Evolutionary conservation across 2,797 vertebrate species (phyloP), one percentile per base, ranked within the genome.

Genomic region (Arnoldichthys spilopterus): DNA sequence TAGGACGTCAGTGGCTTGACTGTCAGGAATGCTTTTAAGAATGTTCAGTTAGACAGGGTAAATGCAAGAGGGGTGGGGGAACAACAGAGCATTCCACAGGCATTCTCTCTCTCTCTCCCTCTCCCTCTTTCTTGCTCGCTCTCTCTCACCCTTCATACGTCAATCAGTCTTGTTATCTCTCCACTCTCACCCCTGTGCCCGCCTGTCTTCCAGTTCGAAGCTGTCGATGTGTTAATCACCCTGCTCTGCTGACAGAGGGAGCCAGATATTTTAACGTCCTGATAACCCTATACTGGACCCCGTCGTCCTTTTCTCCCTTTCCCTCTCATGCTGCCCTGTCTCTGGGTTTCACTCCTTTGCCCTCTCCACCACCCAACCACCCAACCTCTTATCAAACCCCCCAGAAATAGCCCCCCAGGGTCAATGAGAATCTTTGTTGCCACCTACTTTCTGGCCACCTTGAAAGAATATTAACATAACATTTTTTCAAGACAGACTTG

Each of bases 81-180:
- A 45, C 69, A 67, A 82, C 71, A 79, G 72, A 56, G 79, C 77
- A 80, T 86, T 89, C 85, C 87, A 84, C 59, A 74, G 61, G 58
- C 85, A 82, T 84, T 84, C 67, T 59, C 80, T 78, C 66, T 63
- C 66, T 84, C 70, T 59, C 77, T 63, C 59, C 74, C 77, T 81
- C 82, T 81, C 83, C 69, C 87, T 86, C 66, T 83, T 66, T 53
- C 75, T 72, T 61, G 80, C 71, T 84, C 71, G 53, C 80, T 78
- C 67, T 63, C 59, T 76, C 77, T 81, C 82, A 82, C 83, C 73
- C 87, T 86, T 87, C 84, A 83, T 86, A 78, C 83, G 90, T 91
- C 91, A 90, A 84, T 91, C 87, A 72, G 77, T 76, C 62, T 64
- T 85, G 84, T 92, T 93, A 92, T 93, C 91, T 91, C 71, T 28